Percentiles rank a stretch among this genome's conserved stretches.
Conservation (phyloP, 2,797 vertebrate species). For the Halcyon leucocephala region DNA sequence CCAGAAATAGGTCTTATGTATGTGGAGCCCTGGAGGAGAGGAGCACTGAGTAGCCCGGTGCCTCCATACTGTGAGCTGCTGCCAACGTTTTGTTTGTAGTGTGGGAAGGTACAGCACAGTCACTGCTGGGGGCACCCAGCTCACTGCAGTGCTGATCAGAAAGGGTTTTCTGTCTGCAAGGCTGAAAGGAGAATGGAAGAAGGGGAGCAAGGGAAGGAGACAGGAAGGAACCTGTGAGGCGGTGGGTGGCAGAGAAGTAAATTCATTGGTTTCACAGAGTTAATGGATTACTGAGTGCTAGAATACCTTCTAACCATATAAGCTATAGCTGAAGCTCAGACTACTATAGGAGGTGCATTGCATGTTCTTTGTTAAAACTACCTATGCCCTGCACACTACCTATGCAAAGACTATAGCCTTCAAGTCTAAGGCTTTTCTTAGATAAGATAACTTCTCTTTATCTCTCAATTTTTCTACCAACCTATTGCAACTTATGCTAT, state of each 20-base stretch:
- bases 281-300: background rate
- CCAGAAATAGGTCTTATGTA: background rate
- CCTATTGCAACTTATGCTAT: background rate
- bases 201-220: background rate
- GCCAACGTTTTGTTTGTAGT: background rate
- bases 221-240: background rate
- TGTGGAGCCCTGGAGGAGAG: background rate
- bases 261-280: background rate
- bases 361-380: background rate
- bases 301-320: background rate
- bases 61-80: background rate
- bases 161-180: background rate
- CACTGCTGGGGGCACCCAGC: background rate
- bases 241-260: background rate
- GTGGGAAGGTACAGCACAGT: background rate
- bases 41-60: background rate
- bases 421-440: background rate
- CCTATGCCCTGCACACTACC: background rate
- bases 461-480: background rate
- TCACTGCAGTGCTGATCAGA: background rate
- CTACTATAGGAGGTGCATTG: background rate
- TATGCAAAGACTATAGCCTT: background rate
- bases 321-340: background rate
- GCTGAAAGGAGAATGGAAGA: background rate
- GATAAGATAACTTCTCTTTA: background rate